phyloP scores from a whole-genome alignment of 2,797 vertebrate genomes.

The Gastrophryne carolinensis region DNA sequence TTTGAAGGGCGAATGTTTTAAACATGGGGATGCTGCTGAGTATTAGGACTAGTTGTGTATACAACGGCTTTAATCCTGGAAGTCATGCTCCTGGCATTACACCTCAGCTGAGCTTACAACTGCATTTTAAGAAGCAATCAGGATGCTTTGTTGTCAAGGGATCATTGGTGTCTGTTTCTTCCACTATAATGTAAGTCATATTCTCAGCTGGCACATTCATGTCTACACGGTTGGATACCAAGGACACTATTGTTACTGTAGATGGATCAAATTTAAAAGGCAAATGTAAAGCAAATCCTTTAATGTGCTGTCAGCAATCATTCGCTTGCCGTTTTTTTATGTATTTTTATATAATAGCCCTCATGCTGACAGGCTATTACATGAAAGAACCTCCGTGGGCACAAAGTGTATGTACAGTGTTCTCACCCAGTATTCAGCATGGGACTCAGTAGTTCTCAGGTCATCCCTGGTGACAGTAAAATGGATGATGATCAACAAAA shows the following conservation, averaged over 20 bases:
- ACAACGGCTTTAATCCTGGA: neutral
- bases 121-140: neutral
- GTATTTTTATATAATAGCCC: conserved; percentile 27
- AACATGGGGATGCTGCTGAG: neutral
- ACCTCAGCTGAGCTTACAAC: neutral
- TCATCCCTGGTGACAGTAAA: neutral
- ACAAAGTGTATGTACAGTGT: neutral
- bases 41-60: neutral
- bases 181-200: neutral
- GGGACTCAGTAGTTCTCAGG: neutral
- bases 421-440: neutral
- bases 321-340: conserved; percentile 11
- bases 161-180: neutral
- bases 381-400: conserved; percentile 12
- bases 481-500: conserved; percentile 3
- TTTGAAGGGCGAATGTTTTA: neutral
- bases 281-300: conserved; percentile 34
- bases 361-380: conserved; percentile 34
- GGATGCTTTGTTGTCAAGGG: neutral
- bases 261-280: conserved; percentile 36
- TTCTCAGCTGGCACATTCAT: neutral
- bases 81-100: neutral
- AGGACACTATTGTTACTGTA: conserved; percentile 24
- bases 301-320: conserved; percentile 24
- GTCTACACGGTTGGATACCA: neutral